These are phyloP conservation scores for Linepithema humile DNA, from an alignment of 1,140 invertebrate species.

Conservation along the genomic window DNA sequence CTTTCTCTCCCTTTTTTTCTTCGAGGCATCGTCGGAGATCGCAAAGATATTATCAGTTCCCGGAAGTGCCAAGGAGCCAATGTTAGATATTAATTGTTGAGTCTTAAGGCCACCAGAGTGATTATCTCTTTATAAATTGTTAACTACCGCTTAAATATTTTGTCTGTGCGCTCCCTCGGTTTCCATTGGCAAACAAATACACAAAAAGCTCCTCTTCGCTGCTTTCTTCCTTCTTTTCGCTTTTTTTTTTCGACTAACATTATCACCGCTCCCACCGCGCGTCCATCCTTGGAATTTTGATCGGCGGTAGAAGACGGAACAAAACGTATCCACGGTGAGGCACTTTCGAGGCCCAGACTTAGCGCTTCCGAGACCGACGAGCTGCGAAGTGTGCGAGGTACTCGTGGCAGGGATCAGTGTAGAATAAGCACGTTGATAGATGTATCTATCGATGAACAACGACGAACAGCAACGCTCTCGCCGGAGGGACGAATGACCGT, in stretches of 20 bases:
- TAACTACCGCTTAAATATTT: constrained; percentile 77
- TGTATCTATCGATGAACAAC: constrained; percentile 56
- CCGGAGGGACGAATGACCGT: constrained; percentile 58
- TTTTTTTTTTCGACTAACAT: constrained; percentile 16
- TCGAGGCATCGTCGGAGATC: constrained; percentile 27
- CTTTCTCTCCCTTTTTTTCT: neutral
- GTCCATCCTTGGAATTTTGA: constrained; percentile 56
- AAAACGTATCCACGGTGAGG: constrained; percentile 78
- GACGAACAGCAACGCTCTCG: constrained; percentile 40
- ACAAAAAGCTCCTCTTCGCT: constrained; percentile 42
- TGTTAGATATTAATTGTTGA: constrained; percentile 80
- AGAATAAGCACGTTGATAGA: constrained; percentile 30
- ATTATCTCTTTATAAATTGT: constrained; percentile 79
- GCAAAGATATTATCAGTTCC: constrained; percentile 47
- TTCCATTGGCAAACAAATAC: constrained; percentile 30
- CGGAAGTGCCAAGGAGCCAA: constrained; percentile 74
- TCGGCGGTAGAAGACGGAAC: constrained; percentile 61
- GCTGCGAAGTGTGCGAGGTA: constrained; percentile 38
- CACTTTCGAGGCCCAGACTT: constrained; percentile 77
- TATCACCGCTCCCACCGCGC: constrained; percentile 40
- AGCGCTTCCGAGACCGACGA: constrained; percentile 70
- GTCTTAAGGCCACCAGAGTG: constrained; percentile 82
- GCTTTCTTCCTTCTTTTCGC: constrained; percentile 23
- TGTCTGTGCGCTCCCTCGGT: constrained; percentile 39
- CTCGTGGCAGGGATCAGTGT: constrained; percentile 55